Percentiles rank a stretch among this genome's conserved stretches.
Evolutionary conservation across 2,888 invertebrate genomes (phyloP).

Genomic region (Dusona sp.): DNA sequence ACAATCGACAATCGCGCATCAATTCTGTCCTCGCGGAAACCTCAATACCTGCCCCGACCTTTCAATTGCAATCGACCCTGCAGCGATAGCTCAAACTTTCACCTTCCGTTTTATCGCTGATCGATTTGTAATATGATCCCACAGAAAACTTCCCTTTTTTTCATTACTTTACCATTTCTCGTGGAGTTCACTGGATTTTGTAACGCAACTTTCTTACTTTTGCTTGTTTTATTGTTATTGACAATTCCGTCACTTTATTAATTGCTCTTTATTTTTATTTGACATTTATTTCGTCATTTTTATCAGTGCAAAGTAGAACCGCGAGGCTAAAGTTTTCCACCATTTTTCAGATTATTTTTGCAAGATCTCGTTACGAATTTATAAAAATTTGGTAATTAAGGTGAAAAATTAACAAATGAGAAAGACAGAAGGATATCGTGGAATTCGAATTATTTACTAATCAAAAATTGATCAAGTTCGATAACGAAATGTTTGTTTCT

Average conservation of each 20-base stretch:
- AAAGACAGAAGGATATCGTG: too few relatives aligned
- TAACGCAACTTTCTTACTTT: not conserved
- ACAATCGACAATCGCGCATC: conserved; percentile 44
- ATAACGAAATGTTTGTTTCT: too few relatives aligned
- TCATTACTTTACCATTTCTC: not conserved
- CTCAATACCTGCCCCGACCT: conserved; percentile 37
- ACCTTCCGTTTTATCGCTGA: not conserved
- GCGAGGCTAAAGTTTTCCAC: not conserved
- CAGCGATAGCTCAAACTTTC: conserved; percentile 26
- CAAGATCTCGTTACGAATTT: too few relatives aligned
- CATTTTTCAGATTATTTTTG: too few relatives aligned
- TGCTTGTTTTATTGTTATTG: not conserved
- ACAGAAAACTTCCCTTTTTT: not conserved
- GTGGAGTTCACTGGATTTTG: not conserved
- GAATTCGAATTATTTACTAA: too few relatives aligned
- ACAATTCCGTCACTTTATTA: not conserved
- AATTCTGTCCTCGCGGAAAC: conserved; percentile 38
- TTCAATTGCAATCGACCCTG: not conserved
- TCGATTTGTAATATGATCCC: conserved; percentile 25
- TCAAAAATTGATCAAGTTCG: too few relatives aligned
- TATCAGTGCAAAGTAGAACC: not conserved
- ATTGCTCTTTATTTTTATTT: not conserved
- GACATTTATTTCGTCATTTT: not conserved
- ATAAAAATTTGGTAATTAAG: too few relatives aligned
- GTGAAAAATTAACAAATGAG: too few relatives aligned